Evolutionary conservation across 2,797 vertebrate genomes (phyloP).

Genomic region (Acridotheres tristis): DNA sequence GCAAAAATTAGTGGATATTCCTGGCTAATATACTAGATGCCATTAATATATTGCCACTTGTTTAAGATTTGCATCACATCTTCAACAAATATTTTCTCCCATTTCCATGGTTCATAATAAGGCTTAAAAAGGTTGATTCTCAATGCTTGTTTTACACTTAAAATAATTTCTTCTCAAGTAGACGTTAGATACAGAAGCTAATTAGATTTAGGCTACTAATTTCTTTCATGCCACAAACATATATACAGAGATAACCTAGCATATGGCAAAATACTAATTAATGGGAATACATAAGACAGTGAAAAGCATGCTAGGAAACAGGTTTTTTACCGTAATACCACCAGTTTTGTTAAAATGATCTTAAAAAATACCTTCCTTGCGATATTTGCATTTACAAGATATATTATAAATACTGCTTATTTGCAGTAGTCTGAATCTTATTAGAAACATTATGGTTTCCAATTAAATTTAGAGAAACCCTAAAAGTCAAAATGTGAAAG

Average conservation of each 20-base stretch:
- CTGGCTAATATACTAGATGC: background rate
- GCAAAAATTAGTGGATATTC: background rate
- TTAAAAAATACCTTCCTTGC: slow-evolving; percentile 11
- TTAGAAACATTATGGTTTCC: background rate
- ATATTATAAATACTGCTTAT: background rate
- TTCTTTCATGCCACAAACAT: background rate
- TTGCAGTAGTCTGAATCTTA: background rate
- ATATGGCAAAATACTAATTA: background rate
- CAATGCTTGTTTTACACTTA: background rate
- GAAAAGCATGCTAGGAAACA: slow-evolving; percentile 15
- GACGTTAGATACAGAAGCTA: background rate
- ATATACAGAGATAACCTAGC: fast-evolving
- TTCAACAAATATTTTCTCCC: background rate
- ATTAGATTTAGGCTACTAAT: slow-evolving; percentile 7
- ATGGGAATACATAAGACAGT: background rate
- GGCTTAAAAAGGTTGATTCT: background rate
- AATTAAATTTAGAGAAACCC: background rate
- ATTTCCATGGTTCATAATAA: background rate
- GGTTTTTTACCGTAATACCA: background rate
- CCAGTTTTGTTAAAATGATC: background rate
- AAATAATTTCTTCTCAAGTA: background rate
- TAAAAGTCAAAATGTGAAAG: background rate
- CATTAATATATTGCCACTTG: background rate
- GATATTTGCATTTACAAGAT: background rate
- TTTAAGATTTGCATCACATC: background rate